phyloP scores from a whole-genome alignment of 2,113 vertebrate species.

The Stegostoma tigrinum region DNA sequence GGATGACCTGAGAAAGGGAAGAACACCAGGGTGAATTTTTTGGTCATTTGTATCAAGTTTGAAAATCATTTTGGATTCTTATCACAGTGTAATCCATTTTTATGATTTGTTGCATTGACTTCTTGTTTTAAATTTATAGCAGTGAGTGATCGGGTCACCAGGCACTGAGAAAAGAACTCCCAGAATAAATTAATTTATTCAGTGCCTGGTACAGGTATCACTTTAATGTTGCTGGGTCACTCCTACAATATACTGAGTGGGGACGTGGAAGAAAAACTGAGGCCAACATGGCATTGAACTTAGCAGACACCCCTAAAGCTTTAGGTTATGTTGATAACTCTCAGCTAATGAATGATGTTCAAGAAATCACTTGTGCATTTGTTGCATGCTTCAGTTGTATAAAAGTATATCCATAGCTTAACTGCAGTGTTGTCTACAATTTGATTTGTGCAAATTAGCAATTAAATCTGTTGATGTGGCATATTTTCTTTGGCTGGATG shows the following conservation, averaged over 20 bases:
- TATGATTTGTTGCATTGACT: background rate
- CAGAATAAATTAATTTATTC: conserved; percentile 13
- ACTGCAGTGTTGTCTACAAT: background rate
- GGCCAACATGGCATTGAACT: background rate
- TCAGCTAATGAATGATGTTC: background rate
- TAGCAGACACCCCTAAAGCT: background rate
- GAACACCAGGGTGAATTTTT: background rate
- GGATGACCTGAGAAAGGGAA: background rate
- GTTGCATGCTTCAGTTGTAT: background rate
- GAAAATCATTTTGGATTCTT: background rate
- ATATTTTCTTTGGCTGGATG: conserved; percentile 4
- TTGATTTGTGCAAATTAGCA: background rate
- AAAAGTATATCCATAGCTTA: background rate
- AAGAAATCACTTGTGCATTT: background rate
- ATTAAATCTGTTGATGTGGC: background rate
- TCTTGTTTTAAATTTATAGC: background rate
- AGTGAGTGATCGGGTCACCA: conserved; percentile 27
- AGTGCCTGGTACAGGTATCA: no score
- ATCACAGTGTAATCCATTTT: background rate
- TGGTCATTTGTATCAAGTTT: background rate
- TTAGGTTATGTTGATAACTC: background rate
- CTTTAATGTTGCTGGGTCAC: conserved; percentile 12
- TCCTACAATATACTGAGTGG: background rate
- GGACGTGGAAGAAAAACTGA: conserved; percentile 8
- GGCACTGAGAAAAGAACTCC: conserved; percentile 10